Evolutionary conservation across 1,140 invertebrate genomes (phyloP).

Genomic region (Grapholita molesta): DNA sequence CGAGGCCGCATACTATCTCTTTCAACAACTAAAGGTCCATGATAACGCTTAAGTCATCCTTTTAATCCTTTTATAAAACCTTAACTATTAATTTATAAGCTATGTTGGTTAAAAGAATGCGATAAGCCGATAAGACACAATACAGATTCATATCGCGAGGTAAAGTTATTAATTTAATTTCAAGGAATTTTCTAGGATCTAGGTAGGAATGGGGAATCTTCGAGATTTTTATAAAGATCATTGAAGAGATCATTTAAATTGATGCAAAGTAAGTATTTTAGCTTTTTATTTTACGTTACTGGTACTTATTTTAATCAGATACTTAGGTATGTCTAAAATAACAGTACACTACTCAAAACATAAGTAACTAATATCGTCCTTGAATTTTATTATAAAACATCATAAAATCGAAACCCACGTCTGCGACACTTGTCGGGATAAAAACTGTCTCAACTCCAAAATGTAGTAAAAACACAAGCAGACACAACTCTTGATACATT

Average conservation of each 20-base stretch:
- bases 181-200: slow-evolving; percentile 1
- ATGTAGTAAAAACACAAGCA: not conserved
- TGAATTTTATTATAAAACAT: not conserved
- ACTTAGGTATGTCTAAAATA: too few species aligned
- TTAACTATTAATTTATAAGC: slow-evolving; percentile 12
- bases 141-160: slow-evolving; percentile 6
- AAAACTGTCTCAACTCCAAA: not conserved
- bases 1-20: slow-evolving; percentile 52
- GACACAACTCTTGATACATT: not conserved
- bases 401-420: not conserved
- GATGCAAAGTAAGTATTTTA: too few species aligned
- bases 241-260: too few species aligned
- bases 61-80: slow-evolving; percentile 18
- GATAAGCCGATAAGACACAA: slow-evolving; percentile 3
- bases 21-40: slow-evolving; percentile 47
- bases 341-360: not conserved
- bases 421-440: not conserved
- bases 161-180: slow-evolving; percentile 10
- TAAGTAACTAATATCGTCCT: not conserved
- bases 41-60: slow-evolving; percentile 53
- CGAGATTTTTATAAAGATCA: not conserved
- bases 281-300: too few species aligned
- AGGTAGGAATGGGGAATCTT: not conserved
- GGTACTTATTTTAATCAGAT: too few species aligned
- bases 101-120: slow-evolving; percentile 8